These are phyloP conservation scores for Slavum lentiscoides DNA, from an alignment of 2,888 invertebrate genomes.

Conservation along the genomic window DNA sequence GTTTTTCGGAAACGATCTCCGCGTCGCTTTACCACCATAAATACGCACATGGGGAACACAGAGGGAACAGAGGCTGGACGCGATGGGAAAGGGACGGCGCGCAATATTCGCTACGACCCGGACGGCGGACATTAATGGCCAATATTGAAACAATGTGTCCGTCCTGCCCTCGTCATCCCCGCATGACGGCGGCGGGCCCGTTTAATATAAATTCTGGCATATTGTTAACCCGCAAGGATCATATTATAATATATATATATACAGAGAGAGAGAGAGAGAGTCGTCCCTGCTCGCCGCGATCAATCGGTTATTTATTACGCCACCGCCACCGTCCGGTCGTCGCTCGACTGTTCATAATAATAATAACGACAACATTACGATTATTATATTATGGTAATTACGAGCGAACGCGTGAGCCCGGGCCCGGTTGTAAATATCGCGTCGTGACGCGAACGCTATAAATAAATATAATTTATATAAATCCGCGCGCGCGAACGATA, in stretches of 20 bases:
- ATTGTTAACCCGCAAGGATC: constrained; percentile 52
- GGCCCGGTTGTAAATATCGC: constrained; percentile 34
- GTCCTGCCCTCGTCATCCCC: not conserved
- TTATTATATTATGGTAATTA: constrained; percentile 51
- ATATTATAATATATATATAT: not conserved
- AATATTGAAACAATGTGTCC: constrained; percentile 50
- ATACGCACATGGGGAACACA: no score
- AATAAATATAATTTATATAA: not conserved
- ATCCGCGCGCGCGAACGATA: not conserved
- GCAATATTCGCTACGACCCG: not conserved
- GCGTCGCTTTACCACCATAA: no score
- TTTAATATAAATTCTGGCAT: constrained; percentile 52
- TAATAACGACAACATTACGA: constrained; percentile 15
- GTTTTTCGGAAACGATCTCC: no score
- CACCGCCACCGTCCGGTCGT: not conserved
- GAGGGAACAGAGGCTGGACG: no score
- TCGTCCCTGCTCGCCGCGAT: constrained; percentile 15
- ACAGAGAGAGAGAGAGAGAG: no score
- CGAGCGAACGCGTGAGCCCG: constrained; percentile 28
- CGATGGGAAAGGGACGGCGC: no score
- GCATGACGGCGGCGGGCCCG: not conserved
- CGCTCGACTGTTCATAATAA: constrained; percentile 37
- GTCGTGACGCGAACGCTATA: not conserved
- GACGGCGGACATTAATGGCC: constrained; percentile 44
- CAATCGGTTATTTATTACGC: constrained; percentile 50